Conservation (phyloP, 2,113 vertebrate genomes). For the Rhinopomastus cyanomelas region DNA sequence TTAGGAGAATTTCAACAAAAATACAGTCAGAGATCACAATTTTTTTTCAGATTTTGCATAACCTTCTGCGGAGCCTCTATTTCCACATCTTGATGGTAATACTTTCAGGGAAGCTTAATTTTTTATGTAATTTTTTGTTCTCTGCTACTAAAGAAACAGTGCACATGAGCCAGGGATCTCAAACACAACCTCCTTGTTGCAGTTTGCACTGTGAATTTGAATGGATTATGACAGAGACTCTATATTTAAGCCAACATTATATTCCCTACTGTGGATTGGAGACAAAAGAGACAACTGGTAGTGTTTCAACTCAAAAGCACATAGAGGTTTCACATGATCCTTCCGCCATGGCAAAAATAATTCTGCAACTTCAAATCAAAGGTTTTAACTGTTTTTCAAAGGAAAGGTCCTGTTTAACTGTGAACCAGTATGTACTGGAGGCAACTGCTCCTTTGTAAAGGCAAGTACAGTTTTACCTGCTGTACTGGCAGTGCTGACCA, state of each 20-base stretch:
- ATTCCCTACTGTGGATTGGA: background rate
- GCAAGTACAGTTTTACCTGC: background rate
- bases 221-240: background rate
- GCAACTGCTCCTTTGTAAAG: background rate
- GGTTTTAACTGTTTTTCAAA: background rate
- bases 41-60: background rate
- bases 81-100: background rate
- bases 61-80: background rate
- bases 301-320: background rate
- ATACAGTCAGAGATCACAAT: background rate
- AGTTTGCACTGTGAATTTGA: background rate
- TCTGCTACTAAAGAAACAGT: background rate
- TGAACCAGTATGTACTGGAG: background rate
- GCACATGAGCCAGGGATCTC: background rate
- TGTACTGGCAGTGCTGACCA: background rate
- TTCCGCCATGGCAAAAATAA: background rate
- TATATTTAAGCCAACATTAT: background rate
- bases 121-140: background rate
- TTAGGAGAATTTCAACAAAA: background rate
- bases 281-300: background rate
- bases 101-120: background rate
- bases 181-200: background rate
- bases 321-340: background rate
- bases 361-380: background rate
- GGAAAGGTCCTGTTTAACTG: background rate